phyloP scores from a whole-genome alignment of 35 echinoderm and acorn worm genomes.

The Ptychodera flava region DNA sequence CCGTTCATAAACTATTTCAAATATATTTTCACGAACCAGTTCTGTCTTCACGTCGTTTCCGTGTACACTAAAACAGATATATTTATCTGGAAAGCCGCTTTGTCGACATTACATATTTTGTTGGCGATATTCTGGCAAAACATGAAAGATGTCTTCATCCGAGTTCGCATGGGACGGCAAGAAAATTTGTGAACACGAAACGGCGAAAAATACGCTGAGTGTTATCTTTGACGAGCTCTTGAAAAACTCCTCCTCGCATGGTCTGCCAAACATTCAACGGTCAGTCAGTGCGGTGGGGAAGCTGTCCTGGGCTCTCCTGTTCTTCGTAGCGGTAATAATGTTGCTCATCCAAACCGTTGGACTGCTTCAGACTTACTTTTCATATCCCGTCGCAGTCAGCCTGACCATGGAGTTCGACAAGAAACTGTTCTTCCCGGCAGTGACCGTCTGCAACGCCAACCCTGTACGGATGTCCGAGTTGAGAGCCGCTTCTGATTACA shows the following conservation, averaged over 20 bases:
- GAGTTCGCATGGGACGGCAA: too few species aligned
- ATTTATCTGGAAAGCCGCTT: too few species aligned
- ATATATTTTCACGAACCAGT: too few species aligned
- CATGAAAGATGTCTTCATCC: too few species aligned
- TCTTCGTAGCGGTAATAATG: constrained; percentile 2
- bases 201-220: not conserved
- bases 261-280: constrained; percentile 49
- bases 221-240: constrained; percentile 5
- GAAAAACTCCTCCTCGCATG: constrained; percentile 39
- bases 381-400: constrained; percentile 13
- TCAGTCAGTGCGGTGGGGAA: not conserved
- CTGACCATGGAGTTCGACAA: constrained; percentile 42
- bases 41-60: too few species aligned
- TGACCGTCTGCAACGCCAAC: constrained; percentile 82
- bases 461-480: constrained; percentile 43
- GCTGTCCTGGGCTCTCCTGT: constrained; percentile 20
- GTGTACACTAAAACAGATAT: too few species aligned
- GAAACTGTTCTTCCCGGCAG: constrained; percentile 48
- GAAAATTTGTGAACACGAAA: too few species aligned
- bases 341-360: not conserved
- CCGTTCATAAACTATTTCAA: too few species aligned
- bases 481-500: constrained; percentile 9
- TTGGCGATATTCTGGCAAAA: too few species aligned
- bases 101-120: too few species aligned
- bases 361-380: constrained; percentile 20